Evolutionary conservation across 2,113 vertebrate species (phyloP).

Genomic region (Brevimyrus niger): DNA sequence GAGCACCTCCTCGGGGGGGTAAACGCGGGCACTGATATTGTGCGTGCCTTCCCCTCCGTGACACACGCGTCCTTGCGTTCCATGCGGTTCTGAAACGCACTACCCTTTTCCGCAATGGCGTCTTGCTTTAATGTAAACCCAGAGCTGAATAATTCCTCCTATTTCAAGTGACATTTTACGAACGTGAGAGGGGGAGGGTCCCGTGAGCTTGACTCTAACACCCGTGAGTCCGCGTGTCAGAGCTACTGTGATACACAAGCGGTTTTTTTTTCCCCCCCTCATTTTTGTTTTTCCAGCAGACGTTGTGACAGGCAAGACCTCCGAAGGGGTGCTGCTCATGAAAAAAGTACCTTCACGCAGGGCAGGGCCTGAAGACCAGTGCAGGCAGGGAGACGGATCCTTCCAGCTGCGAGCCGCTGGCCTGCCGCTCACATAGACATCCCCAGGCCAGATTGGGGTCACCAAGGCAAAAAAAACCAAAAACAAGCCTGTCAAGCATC

Average conservation of each 20-base stretch:
- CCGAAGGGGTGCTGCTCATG: not conserved
- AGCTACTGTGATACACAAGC: conserved; percentile 1
- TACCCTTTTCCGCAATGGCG: not conserved
- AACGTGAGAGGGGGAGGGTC: not conserved
- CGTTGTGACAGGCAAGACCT: not conserved
- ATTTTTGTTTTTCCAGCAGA: not conserved
- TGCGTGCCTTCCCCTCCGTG: not conserved
- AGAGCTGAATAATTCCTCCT: not conserved
- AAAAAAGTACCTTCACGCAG: conserved; percentile 14
- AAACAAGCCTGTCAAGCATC: conserved; percentile 36
- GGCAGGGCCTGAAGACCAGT: not conserved
- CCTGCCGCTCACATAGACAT: conserved; percentile 20
- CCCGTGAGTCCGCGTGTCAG: not conserved
- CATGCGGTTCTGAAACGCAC: not conserved
- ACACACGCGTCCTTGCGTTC: not conserved
- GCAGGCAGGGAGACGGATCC: conserved; percentile 13
- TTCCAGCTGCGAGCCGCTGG: conserved; percentile 16
- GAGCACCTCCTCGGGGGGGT: not conserved
- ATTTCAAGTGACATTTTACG: conserved; percentile 27
- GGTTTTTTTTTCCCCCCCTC: not conserved
- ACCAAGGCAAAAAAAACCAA: conserved; percentile 13
- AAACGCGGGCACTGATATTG: not conserved
- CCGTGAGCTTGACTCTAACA: conserved; percentile 2
- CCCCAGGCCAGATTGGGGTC: conserved; percentile 29
- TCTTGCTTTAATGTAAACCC: not conserved